Evolutionary conservation across 2,888 invertebrate genomes (phyloP).

Genomic region (Hydraecia micacea): DNA sequence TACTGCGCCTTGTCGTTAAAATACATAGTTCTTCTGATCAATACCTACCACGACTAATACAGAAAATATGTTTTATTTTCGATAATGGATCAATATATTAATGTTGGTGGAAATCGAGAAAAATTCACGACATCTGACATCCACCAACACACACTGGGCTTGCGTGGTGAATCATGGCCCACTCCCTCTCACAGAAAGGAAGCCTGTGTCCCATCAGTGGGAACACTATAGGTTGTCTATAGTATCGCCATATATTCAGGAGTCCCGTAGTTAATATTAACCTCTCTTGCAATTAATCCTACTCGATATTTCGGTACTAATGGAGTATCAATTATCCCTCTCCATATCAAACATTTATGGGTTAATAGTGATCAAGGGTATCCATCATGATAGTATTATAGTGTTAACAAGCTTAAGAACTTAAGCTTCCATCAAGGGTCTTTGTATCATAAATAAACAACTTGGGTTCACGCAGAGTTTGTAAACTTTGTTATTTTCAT

Average conservation of each 20-base stretch:
- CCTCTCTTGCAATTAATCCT: slow-evolving; percentile 19
- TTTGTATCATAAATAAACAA: slow-evolving; percentile 12
- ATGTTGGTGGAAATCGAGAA: not conserved
- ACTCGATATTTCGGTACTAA: slow-evolving; percentile 40
- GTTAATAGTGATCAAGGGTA: slow-evolving; percentile 25
- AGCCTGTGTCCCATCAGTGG: too few species aligned
- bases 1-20: not conserved
- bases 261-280: slow-evolving; percentile 28
- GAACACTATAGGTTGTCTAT: too few species aligned
- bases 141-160: too few species aligned
- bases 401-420: slow-evolving; percentile 27
- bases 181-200: too few species aligned
- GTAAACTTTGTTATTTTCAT: not conserved
- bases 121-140: too few species aligned
- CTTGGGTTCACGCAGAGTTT: not conserved
- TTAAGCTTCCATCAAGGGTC: not conserved
- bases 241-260: not conserved
- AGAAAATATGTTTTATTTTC: not conserved
- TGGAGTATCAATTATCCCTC: slow-evolving; percentile 54
- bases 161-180: too few species aligned
- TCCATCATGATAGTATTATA: slow-evolving; percentile 38
- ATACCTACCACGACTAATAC: not conserved
- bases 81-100: not conserved
- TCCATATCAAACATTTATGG: slow-evolving; percentile 46
- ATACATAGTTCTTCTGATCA: not conserved